Base-by-base conservation (phyloP, 2,888 invertebrate species). In the Drosophila merina region DNA sequence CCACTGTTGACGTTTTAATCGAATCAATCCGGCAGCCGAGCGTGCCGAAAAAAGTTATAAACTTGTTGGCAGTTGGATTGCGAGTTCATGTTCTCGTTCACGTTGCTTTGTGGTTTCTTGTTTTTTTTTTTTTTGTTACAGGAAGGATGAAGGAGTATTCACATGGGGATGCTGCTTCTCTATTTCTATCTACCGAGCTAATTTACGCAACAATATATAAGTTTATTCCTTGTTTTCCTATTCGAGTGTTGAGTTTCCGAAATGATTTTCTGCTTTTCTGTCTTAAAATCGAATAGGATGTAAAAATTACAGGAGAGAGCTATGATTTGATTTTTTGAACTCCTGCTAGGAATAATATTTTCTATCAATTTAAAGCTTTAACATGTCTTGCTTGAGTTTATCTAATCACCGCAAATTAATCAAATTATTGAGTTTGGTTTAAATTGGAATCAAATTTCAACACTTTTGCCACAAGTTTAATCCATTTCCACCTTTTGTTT, bases 1-100 rank as follows among this genome's bases (percentile, higher is more conserved):
- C 69, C 56, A 73, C 72, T 79, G 75, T 71, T 86, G 87, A 87
- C 84, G 77, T 86, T 85, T 85, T 85, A 85, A 85, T 87, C 88
- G 84, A 85, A 85, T 85, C 86, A 86, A 72, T 73, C 79, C 77
- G 60, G 66, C 56, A 55, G 77, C 72, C 57, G 52, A 75, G 73
- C 77, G 62, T 76, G 73, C 75, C 67, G 50, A 72, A 79, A 70
- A 66, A 86, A 83, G 78, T 75, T 77, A 75, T 76, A 77, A 87
- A 85, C 76, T 87, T 86, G 76, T 68, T 79, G 77, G 47, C 79
- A 64, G 75, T 74, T 74, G 56, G 38, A 70, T 48, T 69, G 69
- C 33, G 58, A 45, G 69, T 45, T 58, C 44, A 58, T 50, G 47
- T 59, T 33, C 31, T 26, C 48, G 28, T 26, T 47, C 25, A 45